Evolutionary conservation across 2,113 vertebrate species (phyloP), one percentile per base, ranked within the genome.

Genomic region (Castor canadensis): DNA sequence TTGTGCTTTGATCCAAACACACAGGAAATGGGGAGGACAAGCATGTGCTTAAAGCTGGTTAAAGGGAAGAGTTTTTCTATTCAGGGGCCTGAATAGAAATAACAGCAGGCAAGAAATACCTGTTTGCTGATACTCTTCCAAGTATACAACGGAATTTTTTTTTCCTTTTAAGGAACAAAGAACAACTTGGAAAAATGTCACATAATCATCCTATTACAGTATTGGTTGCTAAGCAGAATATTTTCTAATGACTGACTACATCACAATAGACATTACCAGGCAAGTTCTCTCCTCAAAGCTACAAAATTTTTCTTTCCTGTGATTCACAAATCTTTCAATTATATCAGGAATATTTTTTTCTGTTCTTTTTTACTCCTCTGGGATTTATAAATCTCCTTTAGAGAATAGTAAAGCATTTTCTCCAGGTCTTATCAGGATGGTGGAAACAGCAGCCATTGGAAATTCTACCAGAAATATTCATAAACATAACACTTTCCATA

Each of bases 401-500:
- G 40, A 75, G 16, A 89, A 45, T 10, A 45, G 52, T 35, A 62
- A 35, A 80, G 60, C 43, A 35, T 73, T 94, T 95, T 92, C 67
- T 71, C 66, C 56, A 15, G 6, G 10, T 92, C 52, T 79, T 52
- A 4, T 58, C 66, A 82, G 40, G 56, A 72, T 80, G 58, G 17
- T 38, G 1, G 75, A 28, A 90, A 88, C 1, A 91, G 83, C 67
- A 79, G 75, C n/a, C 28, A 19, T 54, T 43, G n/a, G 56, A 87
- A 89, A 95, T 85, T 47, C 69, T 95, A 32, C 69, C 73, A 60
- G 20, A 58, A 82, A 88, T 66, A 66, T 43, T 86, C 69, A 81
- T n/a, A 72, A 93, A 85, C 30, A 6, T 60, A 91, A 38, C 43
- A 64, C 12, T n/a, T 35, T 67, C 38, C 56, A 22, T 3, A 11